phyloP scores from a whole-genome alignment of 2,797 vertebrate species.

The Erpetoichthys calabaricus region DNA sequence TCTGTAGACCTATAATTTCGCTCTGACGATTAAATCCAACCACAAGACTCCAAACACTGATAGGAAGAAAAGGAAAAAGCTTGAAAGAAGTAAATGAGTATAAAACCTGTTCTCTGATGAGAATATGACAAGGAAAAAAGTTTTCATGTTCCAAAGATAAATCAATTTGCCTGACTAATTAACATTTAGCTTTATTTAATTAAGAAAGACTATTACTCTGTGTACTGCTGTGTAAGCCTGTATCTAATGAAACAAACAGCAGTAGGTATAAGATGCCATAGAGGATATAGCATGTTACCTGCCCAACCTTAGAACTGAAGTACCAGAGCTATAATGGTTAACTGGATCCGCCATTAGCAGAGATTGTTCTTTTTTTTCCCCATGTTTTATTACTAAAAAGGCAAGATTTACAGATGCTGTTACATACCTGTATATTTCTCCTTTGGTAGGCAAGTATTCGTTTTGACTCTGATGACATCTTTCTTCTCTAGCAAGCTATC shows the following conservation, averaged over 20 bases:
- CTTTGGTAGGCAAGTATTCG: too few relatives aligned
- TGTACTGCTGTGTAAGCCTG: constrained; percentile 59
- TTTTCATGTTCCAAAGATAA: constrained; percentile 48
- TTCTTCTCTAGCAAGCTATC: too few relatives aligned
- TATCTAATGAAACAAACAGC: constrained; percentile 65
- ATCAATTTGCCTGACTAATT: constrained; percentile 63
- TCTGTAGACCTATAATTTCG: constrained; percentile 99
- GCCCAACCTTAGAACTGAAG: constrained; percentile 49
- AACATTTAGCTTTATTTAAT: constrained; percentile 67
- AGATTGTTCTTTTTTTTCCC: constrained; percentile 32
- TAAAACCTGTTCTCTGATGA: constrained; percentile 53
- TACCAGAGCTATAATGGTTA: constrained; percentile 62
- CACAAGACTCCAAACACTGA: constrained; percentile 70
- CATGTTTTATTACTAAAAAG: constrained; percentile 63
- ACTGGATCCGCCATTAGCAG: constrained; percentile 53
- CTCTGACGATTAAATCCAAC: constrained; percentile 84
- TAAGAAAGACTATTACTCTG: constrained; percentile 64
- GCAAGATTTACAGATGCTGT: constrained; percentile 54
- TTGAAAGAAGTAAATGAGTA: constrained; percentile 57
- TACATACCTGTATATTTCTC: constrained; percentile 28
- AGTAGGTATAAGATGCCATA: constrained; percentile 60
- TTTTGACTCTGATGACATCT: too few relatives aligned
- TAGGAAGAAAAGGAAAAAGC: constrained; percentile 65
- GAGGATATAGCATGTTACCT: constrained; percentile 53
- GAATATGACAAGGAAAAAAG: constrained; percentile 40